Base-by-base conservation (phyloP, 2,888 invertebrate genomes). In the Copidosoma aretas region DNA sequence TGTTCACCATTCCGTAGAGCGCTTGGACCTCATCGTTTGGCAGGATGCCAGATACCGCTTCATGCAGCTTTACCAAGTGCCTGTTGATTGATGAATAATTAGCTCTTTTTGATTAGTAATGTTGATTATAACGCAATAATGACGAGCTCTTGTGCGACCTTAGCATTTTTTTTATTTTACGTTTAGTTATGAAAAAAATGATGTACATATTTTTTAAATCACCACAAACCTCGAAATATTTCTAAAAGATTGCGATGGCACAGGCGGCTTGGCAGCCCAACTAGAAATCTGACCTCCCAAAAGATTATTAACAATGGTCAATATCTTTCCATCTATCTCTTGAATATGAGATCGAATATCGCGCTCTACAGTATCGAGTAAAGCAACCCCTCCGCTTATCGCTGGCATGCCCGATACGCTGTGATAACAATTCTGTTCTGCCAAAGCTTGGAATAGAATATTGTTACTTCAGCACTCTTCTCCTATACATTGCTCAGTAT, bases 211-310 rank as follows among this genome's bases (percentile, higher is more conserved):
- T n/a, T n/a, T n/a, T n/a, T n/a, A n/a, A n/a, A 32, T 32, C 8
- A 32, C 3, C 14, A 69, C 74, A 71, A 77, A 85, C 86, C 91
- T 90, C 58, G 93, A 93, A 80, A 95, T 92, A 85, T 90, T 93
- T 74, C 94, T 89, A 85, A 95, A 94, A 77, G 93, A 90, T 82
- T 92, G 91, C 17, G 97, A 98, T 54, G 98, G 98, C 78, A 97
- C 93, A 0, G 97, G 97, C 22, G 97, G 97, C 78, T 93, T 91
- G 0, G 96, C 95, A 83, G 96, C 95, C 97, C 98, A 99, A 75
- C 90, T 88, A 25, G 88, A 87, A 75, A 98, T 85, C 79, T 96
- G 94, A 71, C 90, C 90, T 60, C 90, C 89, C 57, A 97, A 86
- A 81, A 96, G 90, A 78, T 91, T 92, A 80, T 93, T 93, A 77